phyloP scores from a whole-genome alignment of 1,140 invertebrate genomes.

The Bombus waltoni region DNA sequence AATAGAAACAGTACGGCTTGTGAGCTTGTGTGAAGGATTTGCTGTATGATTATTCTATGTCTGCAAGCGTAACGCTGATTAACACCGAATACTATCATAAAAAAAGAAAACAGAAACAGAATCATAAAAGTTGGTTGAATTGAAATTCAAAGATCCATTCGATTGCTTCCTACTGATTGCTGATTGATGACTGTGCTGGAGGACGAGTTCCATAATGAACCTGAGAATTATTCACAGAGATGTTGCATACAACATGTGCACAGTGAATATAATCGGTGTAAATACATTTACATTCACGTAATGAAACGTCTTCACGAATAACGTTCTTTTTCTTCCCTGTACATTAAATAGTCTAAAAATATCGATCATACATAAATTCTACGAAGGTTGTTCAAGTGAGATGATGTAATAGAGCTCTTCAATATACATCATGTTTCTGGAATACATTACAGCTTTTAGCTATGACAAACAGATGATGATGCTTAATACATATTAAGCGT shows the following conservation, averaged over 20 bases:
- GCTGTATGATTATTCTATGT: slow-evolving; percentile 32
- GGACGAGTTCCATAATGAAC: slow-evolving; percentile 17
- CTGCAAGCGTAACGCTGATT: slow-evolving; percentile 43
- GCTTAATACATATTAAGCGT: background rate
- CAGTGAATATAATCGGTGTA: slow-evolving; percentile 46
- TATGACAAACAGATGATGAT: background rate
- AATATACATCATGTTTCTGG: background rate
- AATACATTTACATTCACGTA: background rate
- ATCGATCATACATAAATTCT: slow-evolving; percentile 22
- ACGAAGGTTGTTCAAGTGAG: slow-evolving; percentile 14
- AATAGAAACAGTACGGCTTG: slow-evolving; percentile 1
- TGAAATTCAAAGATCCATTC: slow-evolving; percentile 29
- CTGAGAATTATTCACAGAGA: slow-evolving; percentile 56
- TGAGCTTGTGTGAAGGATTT: slow-evolving; percentile 18
- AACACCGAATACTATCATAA: slow-evolving; percentile 32
- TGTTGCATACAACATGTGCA: slow-evolving; percentile 56
- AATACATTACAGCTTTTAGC: slow-evolving; percentile 10
- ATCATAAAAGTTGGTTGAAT: slow-evolving; percentile 33
- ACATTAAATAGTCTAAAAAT: slow-evolving; percentile 30
- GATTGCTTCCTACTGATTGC: slow-evolving; percentile 7
- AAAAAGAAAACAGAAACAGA: slow-evolving; percentile 7
- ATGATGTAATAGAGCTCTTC: slow-evolving; percentile 20
- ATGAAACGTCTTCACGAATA: background rate
- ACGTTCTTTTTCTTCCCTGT: background rate
- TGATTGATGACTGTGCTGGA: slow-evolving; percentile 18